Conservation (phyloP, 2,888 invertebrate genomes). For the Eustalomyia histrio region DNA sequence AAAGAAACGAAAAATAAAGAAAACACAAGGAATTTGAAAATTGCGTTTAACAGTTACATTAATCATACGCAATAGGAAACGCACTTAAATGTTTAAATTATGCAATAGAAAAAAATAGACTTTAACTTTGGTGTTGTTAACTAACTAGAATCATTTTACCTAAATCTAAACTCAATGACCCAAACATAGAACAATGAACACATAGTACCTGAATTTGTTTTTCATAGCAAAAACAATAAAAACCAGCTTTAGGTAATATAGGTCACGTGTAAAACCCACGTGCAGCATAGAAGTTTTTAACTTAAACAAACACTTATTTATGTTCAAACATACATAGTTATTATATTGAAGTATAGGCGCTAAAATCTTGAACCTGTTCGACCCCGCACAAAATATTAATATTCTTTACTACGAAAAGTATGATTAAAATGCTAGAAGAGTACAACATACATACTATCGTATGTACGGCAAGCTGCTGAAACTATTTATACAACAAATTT, state of each 20-base stretch:
- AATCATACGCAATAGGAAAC: conserved; percentile 71
- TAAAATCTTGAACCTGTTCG: conserved; percentile 42
- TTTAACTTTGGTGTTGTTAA: background rate
- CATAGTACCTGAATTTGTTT: background rate
- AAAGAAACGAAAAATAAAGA: conserved; percentile 5
- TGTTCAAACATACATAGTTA: conserved; percentile 1
- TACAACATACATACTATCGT: background rate
- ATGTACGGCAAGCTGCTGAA: background rate
- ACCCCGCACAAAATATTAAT: conserved; percentile 28
- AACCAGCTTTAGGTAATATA: conserved; percentile 21
- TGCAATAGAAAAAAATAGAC: background rate
- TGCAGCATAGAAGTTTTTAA: conserved; percentile 7
- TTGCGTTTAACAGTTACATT: conserved; percentile 75
- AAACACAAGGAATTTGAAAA: conserved; percentile 28
- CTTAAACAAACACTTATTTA: conserved; percentile 2
- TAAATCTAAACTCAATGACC: conserved; percentile 31
- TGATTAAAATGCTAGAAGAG: background rate
- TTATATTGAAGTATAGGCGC: conserved; percentile 17
- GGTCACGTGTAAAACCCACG: conserved; percentile 41
- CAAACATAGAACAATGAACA: background rate
- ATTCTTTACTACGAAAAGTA: background rate
- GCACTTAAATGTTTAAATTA: conserved; percentile 58
- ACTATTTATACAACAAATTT: background rate
- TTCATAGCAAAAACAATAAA: background rate
- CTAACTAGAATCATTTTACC: conserved; percentile 13